A percentile compares a stretch with the other conserved stretches of the same genome.
These are phyloP conservation scores for Trematomus loennbergii DNA, from an alignment of 2,113 vertebrate genomes.

Conservation along the genomic window DNA sequence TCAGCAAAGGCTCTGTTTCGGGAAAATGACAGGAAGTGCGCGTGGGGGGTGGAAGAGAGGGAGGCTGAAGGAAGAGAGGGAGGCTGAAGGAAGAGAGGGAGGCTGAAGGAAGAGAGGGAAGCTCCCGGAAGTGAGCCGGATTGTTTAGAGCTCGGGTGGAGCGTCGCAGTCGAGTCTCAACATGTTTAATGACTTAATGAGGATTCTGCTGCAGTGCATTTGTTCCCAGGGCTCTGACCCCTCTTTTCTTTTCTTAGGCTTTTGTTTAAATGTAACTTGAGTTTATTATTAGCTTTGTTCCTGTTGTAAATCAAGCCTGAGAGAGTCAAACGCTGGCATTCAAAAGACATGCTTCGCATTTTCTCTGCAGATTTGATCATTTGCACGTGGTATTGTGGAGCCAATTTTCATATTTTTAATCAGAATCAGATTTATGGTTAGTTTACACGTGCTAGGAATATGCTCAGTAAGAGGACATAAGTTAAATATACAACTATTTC, in stretches of 20 bases:
- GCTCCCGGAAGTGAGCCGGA: conserved; percentile 61
- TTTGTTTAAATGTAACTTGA: conserved; percentile 30
- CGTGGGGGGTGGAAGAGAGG: conserved; percentile 23
- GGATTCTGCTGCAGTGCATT: conserved; percentile 43
- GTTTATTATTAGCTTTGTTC: background rate
- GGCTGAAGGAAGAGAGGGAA: too few species aligned
- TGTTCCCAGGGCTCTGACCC: conserved; percentile 58
- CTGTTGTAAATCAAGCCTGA: conserved; percentile 20
- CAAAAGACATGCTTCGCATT: conserved; percentile 9
- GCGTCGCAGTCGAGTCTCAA: conserved; percentile 51
- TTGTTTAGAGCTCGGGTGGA: conserved; percentile 66
- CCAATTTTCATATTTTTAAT: background rate
- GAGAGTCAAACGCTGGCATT: background rate
- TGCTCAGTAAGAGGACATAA: too few species aligned
- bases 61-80: conserved; percentile 33
- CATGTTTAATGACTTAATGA: conserved; percentile 75
- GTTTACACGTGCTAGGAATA: too few species aligned
- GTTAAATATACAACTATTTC: background rate
- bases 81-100: too few species aligned
- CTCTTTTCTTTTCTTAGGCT: conserved; percentile 34
- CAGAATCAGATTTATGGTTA: too few species aligned
- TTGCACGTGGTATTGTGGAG: conserved; percentile 8
- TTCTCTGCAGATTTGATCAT: background rate
- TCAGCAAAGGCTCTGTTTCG: conserved; percentile 40
- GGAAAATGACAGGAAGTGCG: conserved; percentile 50